Evolutionary conservation across 1,140 invertebrate genomes (phyloP).

Genomic region (Theocolax elegans): DNA sequence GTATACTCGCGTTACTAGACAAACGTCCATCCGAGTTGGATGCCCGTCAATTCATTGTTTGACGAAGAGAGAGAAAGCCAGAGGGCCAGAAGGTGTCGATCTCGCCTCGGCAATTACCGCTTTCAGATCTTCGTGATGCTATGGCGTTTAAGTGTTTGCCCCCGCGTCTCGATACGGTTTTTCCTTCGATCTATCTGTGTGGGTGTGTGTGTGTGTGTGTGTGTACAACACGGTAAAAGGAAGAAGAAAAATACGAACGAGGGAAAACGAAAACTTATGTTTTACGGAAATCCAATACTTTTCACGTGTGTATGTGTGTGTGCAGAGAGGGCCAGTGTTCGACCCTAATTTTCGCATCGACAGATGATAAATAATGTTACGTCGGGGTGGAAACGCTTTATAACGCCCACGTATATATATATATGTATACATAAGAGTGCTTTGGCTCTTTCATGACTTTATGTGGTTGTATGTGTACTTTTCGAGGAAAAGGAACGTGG

Average conservation of each 20-base stretch:
- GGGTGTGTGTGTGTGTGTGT: neutral
- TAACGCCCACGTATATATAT: no score
- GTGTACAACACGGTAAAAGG: no score
- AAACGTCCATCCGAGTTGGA: neutral
- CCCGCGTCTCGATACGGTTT: no score
- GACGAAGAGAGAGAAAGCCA: no score
- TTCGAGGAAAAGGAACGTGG: neutral
- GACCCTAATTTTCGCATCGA: slow-evolving; percentile 38
- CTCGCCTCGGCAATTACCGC: slow-evolving; percentile 29
- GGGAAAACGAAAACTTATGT: slow-evolving; percentile 38
- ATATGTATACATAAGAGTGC: neutral
- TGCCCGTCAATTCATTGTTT: slow-evolving; percentile 31
- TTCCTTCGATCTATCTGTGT: neutral
- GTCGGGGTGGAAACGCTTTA: neutral
- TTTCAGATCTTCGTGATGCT: neutral
- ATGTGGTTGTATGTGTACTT: neutral
- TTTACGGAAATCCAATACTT: slow-evolving; percentile 42
- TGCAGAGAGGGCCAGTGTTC: no score
- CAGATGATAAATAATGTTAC: slow-evolving; percentile 30
- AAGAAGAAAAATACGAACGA: no score
- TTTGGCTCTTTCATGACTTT: neutral
- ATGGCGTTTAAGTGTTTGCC: slow-evolving; percentile 24
- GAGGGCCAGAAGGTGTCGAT: slow-evolving; percentile 28
- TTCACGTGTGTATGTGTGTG: neutral
- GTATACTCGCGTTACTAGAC: slow-evolving; percentile 26